Evolutionary conservation across 1,140 invertebrate species (phyloP), one percentile per base, ranked within the genome.

Genomic region (Euura saliciscinereae): DNA sequence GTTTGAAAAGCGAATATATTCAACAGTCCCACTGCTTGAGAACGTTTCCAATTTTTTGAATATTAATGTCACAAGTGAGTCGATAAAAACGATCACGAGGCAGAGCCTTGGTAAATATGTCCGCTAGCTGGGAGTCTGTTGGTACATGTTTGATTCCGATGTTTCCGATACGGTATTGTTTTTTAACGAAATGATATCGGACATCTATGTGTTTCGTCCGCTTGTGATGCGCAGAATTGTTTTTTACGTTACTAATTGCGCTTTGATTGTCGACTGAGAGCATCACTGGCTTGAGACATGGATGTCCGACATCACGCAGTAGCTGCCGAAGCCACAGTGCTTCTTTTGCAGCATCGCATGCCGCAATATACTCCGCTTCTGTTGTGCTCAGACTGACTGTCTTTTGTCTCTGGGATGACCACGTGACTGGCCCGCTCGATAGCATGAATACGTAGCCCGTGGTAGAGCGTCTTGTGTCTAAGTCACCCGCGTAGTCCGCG

Each of bases 191-290:
- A 51, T 79, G 76, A n/a, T 73, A 59, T 6, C 74, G 76, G 6
- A 78, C 74, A 43, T 79, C 77, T 10, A 81, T 77, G 71, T 79
- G 77, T 71, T 81, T 81, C 0, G 77, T 78, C 13, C 76, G 72
- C 8, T 68, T 8, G 4, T 73, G 69, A 66, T 72, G 75, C 2
- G 5, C 67, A 45, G 73, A 68, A 68, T 76, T 78, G 1, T 28
- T 28, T 28, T 28, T 28, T 28, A 28, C 28, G 28, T 28, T 28
- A 28, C 28, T 28, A 28, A 28, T 28, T 1, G 28, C 28, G 28
- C 28, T 28, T 28, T 28, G 28, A 28, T 28, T 28, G 28, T 28
- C 28, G 28, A 28, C 28, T 28, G 28, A 28, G 28, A 28, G 28
- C 28, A 28, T 28, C 28, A 28, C 28, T 28, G 28, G 28, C 28